Percentiles rank a stretch among this genome's conserved stretches.
Conservation (phyloP, 2,113 vertebrate species). For the Kryptolebias marmoratus region DNA sequence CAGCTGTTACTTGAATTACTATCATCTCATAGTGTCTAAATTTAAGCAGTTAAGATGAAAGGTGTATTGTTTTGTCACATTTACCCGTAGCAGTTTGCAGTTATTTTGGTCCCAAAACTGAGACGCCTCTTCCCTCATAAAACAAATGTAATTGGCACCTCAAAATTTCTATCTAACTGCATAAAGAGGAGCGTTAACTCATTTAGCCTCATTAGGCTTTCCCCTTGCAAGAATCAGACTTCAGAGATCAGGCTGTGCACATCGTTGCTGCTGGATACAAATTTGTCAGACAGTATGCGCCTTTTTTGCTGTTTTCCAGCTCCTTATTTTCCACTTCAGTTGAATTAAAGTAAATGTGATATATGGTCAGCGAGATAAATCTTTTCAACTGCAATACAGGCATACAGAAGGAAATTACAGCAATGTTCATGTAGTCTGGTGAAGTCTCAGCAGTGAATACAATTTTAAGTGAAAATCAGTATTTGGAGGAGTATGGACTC, state of each 20-base stretch:
- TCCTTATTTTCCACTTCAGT: not conserved
- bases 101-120: conserved; percentile 40
- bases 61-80: no score
- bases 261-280: conserved; percentile 43
- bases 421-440: not conserved
- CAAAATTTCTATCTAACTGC: conserved; percentile 64
- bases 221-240: conserved; percentile 61
- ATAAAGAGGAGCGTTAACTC: conserved; percentile 68
- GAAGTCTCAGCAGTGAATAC: not conserved
- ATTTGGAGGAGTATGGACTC: conserved; percentile 8
- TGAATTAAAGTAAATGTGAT: not conserved
- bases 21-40: not conserved
- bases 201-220: conserved; percentile 68
- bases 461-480: no score
- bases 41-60: not conserved
- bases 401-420: not conserved
- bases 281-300: conserved; percentile 22
- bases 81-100: conserved; percentile 4
- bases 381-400: no score
- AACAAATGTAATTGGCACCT: conserved; percentile 71
- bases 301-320: not conserved
- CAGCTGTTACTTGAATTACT: not conserved
- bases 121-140: conserved; percentile 45
- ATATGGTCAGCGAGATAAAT: not conserved
- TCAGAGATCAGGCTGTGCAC: conserved; percentile 51